phyloP scores from a whole-genome alignment of 2,113 vertebrate genomes.

The Syrrhaptes paradoxus region DNA sequence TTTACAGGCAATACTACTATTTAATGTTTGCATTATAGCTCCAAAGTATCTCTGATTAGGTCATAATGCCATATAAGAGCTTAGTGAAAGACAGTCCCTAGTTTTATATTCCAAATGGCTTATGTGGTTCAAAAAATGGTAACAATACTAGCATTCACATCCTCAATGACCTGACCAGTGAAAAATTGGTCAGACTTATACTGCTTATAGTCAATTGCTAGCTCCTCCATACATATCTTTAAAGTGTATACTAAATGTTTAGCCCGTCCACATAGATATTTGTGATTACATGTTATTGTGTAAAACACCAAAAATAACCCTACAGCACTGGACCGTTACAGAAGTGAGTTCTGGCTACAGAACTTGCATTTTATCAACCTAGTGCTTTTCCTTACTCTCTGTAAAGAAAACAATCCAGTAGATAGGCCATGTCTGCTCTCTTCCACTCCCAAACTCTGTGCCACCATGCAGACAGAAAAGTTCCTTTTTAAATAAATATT shows the following conservation, averaged over 20 bases:
- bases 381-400: background rate
- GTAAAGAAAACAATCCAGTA: background rate
- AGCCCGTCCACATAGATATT: background rate
- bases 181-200: background rate
- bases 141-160: background rate
- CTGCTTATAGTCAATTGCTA: background rate
- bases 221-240: background rate
- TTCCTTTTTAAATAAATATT: background rate
- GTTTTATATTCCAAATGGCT: background rate
- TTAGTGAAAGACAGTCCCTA: background rate
- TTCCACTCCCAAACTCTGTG: background rate
- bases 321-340: background rate
- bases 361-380: background rate
- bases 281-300: background rate
- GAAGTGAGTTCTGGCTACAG: background rate
- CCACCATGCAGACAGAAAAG: background rate
- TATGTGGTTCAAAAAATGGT: background rate
- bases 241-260: background rate
- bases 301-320: background rate
- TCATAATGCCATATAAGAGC: background rate
- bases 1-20: background rate
- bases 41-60: background rate
- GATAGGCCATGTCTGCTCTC: background rate
- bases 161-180: background rate
- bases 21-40: background rate